Conservation (phyloP, 2,797 vertebrate genomes). For the Peromyscus eremicus region DNA sequence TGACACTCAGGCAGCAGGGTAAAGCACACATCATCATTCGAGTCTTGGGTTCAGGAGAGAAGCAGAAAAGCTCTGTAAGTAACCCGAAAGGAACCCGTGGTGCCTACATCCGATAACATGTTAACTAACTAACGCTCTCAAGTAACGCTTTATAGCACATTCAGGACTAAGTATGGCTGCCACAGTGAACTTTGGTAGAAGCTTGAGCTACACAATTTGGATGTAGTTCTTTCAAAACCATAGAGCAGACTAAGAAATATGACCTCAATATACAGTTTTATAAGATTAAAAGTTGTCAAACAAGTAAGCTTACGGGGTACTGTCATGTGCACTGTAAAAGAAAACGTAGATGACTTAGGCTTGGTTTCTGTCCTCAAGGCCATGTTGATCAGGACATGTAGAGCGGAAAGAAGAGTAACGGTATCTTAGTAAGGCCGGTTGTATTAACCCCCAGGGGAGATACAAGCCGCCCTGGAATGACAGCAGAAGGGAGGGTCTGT, state of each 20-base stretch:
- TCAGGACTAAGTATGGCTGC: neutral
- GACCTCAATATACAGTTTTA: neutral
- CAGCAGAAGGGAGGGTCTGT: constrained; percentile 7
- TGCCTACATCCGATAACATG: neutral
- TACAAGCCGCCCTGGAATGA: neutral
- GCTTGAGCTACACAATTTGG: constrained; percentile 23
- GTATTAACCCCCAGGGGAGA: neutral
- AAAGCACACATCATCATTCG: neutral
- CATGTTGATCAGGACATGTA: neutral
- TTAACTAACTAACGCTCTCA: constrained; percentile 44
- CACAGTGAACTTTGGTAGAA: constrained; percentile 16
- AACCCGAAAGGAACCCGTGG: constrained; percentile 8
- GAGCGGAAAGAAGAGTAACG: neutral
- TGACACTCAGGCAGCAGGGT: neutral
- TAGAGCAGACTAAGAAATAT: constrained; percentile 15
- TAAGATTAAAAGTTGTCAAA: constrained; percentile 25
- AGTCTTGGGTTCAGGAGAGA: constrained; percentile 14
- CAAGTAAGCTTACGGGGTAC: neutral
- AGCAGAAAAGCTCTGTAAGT: constrained; percentile 1
- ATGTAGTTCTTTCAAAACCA: constrained; percentile 1
- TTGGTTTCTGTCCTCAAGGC: neutral
- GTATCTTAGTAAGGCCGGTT: neutral
- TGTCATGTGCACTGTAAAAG: neutral
- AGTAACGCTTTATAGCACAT: neutral
- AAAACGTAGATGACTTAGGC: constrained; percentile 29